Percentiles rank a stretch among this genome's conserved stretches.
These are phyloP conservation scores for Tauraco erythrolophus DNA, from an alignment of 2,113 vertebrate species.

Conservation along the genomic window DNA sequence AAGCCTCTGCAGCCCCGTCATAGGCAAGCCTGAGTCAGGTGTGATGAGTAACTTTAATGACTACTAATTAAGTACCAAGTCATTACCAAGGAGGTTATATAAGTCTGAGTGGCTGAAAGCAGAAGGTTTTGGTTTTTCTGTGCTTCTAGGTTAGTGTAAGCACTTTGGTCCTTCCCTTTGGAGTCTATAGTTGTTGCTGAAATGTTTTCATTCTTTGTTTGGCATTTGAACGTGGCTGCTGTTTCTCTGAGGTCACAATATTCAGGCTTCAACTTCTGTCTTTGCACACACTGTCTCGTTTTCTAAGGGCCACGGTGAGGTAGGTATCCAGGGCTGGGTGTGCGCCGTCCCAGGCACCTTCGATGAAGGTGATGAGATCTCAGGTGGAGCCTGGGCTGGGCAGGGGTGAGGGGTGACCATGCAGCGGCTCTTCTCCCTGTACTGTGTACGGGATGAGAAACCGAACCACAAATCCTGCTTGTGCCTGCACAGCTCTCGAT, in stretches of 20 bases:
- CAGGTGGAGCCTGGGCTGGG: not conserved
- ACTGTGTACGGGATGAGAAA: fast-evolving
- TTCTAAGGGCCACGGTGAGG: not conserved
- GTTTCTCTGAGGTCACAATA: fast-evolving
- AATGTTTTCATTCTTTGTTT: not conserved
- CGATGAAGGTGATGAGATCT: not conserved
- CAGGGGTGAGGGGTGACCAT: not conserved
- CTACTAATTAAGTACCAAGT: not conserved
- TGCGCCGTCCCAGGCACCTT: not conserved
- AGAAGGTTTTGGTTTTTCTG: not conserved
- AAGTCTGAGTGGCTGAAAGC: not conserved
- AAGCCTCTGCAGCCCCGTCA: not conserved
- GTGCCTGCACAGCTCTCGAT: not conserved
- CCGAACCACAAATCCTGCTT: not conserved
- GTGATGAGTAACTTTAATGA: not conserved
- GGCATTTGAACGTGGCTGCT: not conserved
- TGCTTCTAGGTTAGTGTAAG: not conserved
- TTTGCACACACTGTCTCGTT: fast-evolving
- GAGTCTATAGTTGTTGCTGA: too few relatives aligned
- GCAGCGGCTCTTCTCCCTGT: not conserved
- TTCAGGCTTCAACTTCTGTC: not conserved
- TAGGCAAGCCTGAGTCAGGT: not conserved
- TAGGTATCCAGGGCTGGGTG: not conserved
- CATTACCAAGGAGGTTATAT: not conserved
- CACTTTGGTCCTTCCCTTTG: not conserved